A percentile compares a stretch with the other conserved stretches of the same genome.
Evolutionary conservation across 2,113 vertebrate genomes (phyloP).

Genomic region (Mystacornis crossleyi): DNA sequence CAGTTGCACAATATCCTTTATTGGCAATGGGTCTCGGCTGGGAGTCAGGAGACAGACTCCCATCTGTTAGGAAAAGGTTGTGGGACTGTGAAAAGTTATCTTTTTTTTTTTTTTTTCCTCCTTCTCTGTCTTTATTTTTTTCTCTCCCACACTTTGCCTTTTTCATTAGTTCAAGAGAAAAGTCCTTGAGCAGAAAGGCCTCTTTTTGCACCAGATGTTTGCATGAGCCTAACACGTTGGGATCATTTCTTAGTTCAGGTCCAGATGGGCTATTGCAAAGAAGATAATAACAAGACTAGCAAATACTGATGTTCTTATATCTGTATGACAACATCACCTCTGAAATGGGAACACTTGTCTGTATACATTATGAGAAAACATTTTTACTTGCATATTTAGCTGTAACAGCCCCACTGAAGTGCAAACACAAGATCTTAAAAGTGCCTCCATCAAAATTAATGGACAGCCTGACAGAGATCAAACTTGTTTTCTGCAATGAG

Average conservation of each 20-base stretch:
- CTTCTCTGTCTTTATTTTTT: not conserved
- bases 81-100: not conserved
- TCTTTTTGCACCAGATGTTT: constrained; percentile 48
- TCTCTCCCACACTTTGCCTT: not conserved
- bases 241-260: constrained; percentile 1
- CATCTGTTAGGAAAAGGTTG: constrained; percentile 13
- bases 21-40: not conserved
- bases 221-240: constrained; percentile 14
- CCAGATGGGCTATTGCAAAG: constrained; percentile 41
- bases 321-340: constrained; percentile 1
- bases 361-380: not conserved
- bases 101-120: too few relatives aligned
- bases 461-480: constrained; percentile 46
- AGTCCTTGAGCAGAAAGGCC: constrained; percentile 16
- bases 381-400: not conserved
- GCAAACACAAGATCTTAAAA: constrained; percentile 32
- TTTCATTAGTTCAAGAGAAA: constrained; percentile 8
- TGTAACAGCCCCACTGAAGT: not conserved
- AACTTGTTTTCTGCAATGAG: not conserved
- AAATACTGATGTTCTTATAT: constrained; percentile 3
- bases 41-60: not conserved
- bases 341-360: constrained; percentile 2
- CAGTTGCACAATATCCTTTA: not conserved
- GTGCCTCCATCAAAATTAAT: constrained; percentile 59
- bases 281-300: constrained; percentile 42